Base-by-base conservation (phyloP, 2,888 invertebrate species). In the Hypolimnas misippus region DNA sequence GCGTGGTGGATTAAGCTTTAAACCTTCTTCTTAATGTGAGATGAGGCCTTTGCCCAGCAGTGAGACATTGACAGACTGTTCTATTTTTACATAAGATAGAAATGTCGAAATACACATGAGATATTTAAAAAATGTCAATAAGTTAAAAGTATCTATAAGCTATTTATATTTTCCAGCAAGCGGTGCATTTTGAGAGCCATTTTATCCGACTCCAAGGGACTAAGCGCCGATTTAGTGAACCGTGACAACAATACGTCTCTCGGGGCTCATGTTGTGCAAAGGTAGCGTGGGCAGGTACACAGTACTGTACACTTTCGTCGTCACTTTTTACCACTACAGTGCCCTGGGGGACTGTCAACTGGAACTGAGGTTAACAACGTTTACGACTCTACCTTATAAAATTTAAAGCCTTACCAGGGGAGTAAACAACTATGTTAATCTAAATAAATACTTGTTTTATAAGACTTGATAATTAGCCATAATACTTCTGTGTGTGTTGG, bases 271-370 rank as follows among this genome's bases (percentile, higher is more conserved):
- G 46, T 53, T 25, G 42, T 33, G 35, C 44, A 19, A 44, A 40
- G 19, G 50, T 50, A 58, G 14, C 57, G 49, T 16, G 33, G 46
- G 25, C 59, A 59, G 59, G 59, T 59, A 54, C n/a, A 2, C n/a
- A 4, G n/a, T 51, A 25, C n/a, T n/a, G n/a, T n/a, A n/a, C n/a
- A n/a, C n/a, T n/a, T n/a, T n/a, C n/a, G n/a, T n/a, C n/a, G n/a
- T 59, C 16, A 35, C 33, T 35, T 53, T 59, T 53, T 25, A 52
- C 44, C 53, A 17, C 21, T 44, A 14, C 14, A 40, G 14, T 25
- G 33, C 53, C 53, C 52, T 16, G 3, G 25, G n/a, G 16, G 33
- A 25, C 35, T 6, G 4, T 40, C 14, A 10, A 40, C 42, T 33
- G 33, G 8, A 16, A 16, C 10, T 5, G 21, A 33, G 29, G 21